Percentiles rank a stretch among this genome's conserved stretches.
phyloP scores from a whole-genome alignment of 35 echinoderm and acorn worm species.

The Apostichopus japonicus region DNA sequence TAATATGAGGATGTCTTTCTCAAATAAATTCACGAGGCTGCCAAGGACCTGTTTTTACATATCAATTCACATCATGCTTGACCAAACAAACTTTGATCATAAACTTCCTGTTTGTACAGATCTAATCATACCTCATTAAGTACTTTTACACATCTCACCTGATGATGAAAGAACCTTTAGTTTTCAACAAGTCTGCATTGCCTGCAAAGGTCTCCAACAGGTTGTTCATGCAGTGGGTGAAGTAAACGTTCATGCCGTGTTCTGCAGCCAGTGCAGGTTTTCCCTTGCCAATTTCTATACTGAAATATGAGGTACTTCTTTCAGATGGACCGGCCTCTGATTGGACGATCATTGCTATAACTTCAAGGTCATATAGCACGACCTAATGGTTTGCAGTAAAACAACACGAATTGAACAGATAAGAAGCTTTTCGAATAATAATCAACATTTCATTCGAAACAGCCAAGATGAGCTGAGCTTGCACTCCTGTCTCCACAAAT shows the following conservation, averaged over 20 bases:
- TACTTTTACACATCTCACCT: conserved; percentile 61
- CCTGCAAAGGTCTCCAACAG: conserved; percentile 77
- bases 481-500: too few relatives aligned
- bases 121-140: neutral
- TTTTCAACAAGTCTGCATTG: conserved; percentile 80
- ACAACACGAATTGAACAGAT: neutral
- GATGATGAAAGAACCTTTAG: conserved; percentile 92
- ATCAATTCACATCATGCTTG: too few relatives aligned
- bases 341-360: conserved; percentile 81
- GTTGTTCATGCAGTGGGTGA: conserved; percentile 86
- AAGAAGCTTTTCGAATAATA: neutral
- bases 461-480: too few relatives aligned
- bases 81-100: too few relatives aligned
- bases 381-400: conserved; percentile 56
- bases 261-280: conserved; percentile 7
- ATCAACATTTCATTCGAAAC: neutral
- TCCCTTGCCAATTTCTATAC: neutral
- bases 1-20: too few relatives aligned
- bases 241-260: conserved; percentile 85
- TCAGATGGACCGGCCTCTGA: conserved; percentile 72
- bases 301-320: neutral
- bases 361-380: conserved; percentile 89
- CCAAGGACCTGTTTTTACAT: neutral
- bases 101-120: too few relatives aligned
- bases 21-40: too few relatives aligned